phyloP scores from a whole-genome alignment of 2,113 vertebrate species.

The Electrona antarctica region DNA sequence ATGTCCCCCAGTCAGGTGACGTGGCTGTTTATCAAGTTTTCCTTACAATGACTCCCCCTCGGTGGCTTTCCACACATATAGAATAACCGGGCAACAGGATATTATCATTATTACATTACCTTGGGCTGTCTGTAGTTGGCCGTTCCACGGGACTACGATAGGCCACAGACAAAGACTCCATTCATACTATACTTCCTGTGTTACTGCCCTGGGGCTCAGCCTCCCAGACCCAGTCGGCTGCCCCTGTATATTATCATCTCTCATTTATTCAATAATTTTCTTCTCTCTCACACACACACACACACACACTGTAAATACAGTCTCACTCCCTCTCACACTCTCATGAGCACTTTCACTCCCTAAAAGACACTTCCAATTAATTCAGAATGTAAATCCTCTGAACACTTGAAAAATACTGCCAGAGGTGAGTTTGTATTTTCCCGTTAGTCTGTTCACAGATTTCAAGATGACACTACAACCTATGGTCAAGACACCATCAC shows the following conservation, averaged over 20 bases:
- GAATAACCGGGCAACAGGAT: slow-evolving; percentile 55
- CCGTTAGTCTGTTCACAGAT: background rate
- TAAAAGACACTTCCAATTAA: no score
- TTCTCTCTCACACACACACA: slow-evolving; percentile 2
- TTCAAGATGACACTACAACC: background rate
- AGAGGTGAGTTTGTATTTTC: background rate
- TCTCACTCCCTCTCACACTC: background rate
- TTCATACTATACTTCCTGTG: slow-evolving; percentile 56
- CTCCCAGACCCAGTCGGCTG: slow-evolving; percentile 38
- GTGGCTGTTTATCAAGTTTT: slow-evolving; percentile 27
- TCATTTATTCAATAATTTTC: background rate
- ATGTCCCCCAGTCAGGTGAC: slow-evolving; percentile 30
- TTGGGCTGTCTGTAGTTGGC: slow-evolving; percentile 37
- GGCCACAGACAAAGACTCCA: slow-evolving; percentile 61
- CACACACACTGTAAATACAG: background rate
- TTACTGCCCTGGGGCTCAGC: slow-evolving; percentile 38
- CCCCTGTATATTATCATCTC: slow-evolving; percentile 18
- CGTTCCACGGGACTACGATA: slow-evolving; percentile 25
- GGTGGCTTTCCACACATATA: slow-evolving; percentile 48
- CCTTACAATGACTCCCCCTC: slow-evolving; percentile 43
- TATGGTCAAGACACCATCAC: background rate
- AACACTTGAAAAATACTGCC: background rate
- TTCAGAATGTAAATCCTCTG: no score
- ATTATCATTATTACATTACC: slow-evolving; percentile 63
- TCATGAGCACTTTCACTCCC: no score